These are phyloP conservation scores for Guaruba guarouba DNA, from an alignment of 2,113 vertebrate genomes.

Conservation along the genomic window DNA sequence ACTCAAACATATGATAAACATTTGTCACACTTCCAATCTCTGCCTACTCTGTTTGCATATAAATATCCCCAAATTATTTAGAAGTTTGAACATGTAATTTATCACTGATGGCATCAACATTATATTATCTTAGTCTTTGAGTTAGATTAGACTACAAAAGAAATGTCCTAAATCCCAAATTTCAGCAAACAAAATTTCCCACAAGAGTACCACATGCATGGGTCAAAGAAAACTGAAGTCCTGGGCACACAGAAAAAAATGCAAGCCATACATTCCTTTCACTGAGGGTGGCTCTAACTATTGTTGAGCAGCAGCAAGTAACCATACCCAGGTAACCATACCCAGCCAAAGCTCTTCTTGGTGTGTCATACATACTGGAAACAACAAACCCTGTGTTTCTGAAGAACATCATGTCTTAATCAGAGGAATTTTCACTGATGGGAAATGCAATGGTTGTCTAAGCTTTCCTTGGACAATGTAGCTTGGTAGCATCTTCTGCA, in stretches of 20 bases:
- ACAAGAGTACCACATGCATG: background rate
- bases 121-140: background rate
- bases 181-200: background rate
- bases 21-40: background rate
- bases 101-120: background rate
- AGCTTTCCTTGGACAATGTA: background rate
- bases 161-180: background rate
- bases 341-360: background rate
- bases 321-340: background rate
- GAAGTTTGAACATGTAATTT: background rate
- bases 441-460: background rate
- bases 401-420: background rate
- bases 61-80: background rate
- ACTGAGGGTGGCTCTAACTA: background rate
- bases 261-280: background rate
- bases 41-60: background rate
- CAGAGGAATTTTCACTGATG: background rate
- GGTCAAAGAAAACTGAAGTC: background rate
- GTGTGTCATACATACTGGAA: background rate
- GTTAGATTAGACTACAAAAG: background rate
- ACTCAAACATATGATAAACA: background rate
- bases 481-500: background rate
- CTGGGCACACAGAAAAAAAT: background rate
- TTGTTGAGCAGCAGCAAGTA: background rate
- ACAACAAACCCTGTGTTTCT: background rate